A percentile compares a stretch with the other conserved stretches of the same genome.
These are phyloP conservation scores for Paramormyrops kingsleyae DNA, from an alignment of 2,113 vertebrate species.

Conservation along the genomic window DNA sequence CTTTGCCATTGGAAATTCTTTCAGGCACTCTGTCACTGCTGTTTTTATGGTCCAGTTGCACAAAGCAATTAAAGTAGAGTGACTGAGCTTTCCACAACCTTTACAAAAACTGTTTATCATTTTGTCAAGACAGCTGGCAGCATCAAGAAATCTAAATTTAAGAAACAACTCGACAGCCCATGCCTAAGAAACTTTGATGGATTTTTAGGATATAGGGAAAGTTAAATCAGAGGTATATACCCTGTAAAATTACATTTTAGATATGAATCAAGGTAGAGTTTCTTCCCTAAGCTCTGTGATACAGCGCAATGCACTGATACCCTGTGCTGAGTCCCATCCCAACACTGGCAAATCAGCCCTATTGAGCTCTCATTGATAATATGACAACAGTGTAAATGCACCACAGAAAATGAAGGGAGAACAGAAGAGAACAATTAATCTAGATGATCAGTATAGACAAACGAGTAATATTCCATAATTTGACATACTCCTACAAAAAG, in stretches of 20 bases:
- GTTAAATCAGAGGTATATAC: neutral
- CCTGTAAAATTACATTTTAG: constrained; percentile 25
- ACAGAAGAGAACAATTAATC: neutral
- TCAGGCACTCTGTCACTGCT: constrained; percentile 34
- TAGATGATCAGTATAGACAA: neutral
- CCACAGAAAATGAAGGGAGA: neutral
- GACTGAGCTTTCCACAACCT: constrained; percentile 47
- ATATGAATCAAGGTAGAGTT: constrained; percentile 26
- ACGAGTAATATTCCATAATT: neutral
- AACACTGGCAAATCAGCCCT: constrained; percentile 4
- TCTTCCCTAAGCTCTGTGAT: neutral
- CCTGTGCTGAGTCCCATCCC: neutral
- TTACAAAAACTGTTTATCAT: constrained; percentile 62
- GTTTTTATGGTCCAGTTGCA: constrained; percentile 54
- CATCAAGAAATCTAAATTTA: constrained; percentile 70
- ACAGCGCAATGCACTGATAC: neutral
- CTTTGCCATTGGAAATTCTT: constrained; percentile 20
- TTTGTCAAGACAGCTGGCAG: constrained; percentile 60
- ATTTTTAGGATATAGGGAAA: constrained; percentile 47
- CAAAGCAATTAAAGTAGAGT: constrained; percentile 55
- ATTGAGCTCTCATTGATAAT: neutral
- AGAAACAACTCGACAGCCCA: constrained; percentile 50
- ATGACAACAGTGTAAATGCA: neutral
- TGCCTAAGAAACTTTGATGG: constrained; percentile 50
- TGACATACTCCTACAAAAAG: neutral